These are phyloP conservation scores for Chamaetylas fuelleborni DNA, from an alignment of 2,113 vertebrate genomes.

Conservation along the genomic window DNA sequence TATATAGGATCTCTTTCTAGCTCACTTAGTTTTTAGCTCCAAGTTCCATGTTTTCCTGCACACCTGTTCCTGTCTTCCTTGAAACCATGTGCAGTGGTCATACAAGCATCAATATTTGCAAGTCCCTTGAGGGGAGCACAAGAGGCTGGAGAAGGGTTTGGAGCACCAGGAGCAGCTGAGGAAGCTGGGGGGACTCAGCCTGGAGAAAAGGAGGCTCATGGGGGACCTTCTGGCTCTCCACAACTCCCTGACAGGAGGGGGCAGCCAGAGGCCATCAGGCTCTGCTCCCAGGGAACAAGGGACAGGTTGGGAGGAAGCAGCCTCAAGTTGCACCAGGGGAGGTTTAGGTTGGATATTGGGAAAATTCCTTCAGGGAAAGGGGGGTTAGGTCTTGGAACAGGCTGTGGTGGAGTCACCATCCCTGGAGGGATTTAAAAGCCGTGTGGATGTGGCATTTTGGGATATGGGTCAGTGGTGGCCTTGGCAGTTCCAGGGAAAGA, in stretches of 20 bases:
- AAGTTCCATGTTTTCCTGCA: background rate
- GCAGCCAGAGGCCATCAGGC: background rate
- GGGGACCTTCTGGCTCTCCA: background rate
- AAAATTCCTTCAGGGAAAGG: background rate
- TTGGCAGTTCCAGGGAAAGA: background rate
- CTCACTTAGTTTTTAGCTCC: background rate
- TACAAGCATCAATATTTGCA: fast-evolving
- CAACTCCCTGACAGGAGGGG: background rate
- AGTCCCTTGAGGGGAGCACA: background rate
- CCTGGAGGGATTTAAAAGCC: background rate
- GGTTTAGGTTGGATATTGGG: background rate
- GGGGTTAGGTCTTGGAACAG: background rate
- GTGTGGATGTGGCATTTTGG: too few relatives aligned
- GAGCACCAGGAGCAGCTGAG: background rate
- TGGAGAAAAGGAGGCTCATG: background rate
- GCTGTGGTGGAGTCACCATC: background rate
- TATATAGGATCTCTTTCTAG: background rate
- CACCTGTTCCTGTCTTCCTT: background rate
- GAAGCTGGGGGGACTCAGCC: background rate
- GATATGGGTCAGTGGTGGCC: background rate
- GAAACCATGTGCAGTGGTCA: background rate
- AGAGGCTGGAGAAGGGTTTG: background rate
- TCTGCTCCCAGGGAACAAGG: background rate
- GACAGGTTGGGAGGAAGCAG: background rate
- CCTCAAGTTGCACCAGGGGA: background rate